Conservation (phyloP, 2,113 vertebrate species). For the Suncus etruscus region DNA sequence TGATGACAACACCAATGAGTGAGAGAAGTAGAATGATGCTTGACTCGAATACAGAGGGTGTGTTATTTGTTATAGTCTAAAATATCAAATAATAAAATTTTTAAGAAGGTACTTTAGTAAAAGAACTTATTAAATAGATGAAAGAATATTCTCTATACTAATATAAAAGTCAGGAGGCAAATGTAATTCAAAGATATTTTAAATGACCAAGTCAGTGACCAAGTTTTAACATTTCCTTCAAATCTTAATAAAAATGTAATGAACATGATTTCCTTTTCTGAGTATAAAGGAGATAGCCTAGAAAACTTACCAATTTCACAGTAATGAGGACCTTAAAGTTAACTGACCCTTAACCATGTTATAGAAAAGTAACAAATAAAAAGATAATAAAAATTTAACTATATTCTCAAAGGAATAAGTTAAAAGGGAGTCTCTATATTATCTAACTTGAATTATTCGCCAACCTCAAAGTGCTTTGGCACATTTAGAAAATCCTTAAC, state of each 20-base stretch:
- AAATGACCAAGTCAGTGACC: neutral
- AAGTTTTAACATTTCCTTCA: neutral
- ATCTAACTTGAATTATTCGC: constrained; percentile 33
- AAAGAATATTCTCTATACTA: constrained; percentile 3
- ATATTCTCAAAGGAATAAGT: neutral
- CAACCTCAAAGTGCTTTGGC: neutral
- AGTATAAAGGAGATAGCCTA: neutral
- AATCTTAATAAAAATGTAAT: constrained; percentile 6
- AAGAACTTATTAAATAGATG: neutral
- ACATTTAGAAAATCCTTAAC: neutral
- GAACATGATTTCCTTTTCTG: neutral
- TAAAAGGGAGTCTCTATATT: neutral
- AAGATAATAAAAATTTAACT: neutral
- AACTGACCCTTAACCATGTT: neutral
- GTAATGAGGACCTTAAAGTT: neutral
- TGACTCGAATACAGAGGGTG: neutral
- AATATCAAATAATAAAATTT: neutral
- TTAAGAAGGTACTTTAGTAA: neutral
- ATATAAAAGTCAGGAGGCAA: neutral
- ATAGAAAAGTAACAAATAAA: constrained; percentile 10
- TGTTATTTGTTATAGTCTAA: neutral
- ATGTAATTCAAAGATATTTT: neutral
- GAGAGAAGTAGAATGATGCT: no score
- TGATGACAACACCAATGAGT: no score
- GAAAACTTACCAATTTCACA: neutral